Percentiles rank a stretch among this genome's conserved stretches.
These are phyloP conservation scores for Olivierus martensii DNA, from an alignment of 1,140 invertebrate genomes.

Conservation along the genomic window DNA sequence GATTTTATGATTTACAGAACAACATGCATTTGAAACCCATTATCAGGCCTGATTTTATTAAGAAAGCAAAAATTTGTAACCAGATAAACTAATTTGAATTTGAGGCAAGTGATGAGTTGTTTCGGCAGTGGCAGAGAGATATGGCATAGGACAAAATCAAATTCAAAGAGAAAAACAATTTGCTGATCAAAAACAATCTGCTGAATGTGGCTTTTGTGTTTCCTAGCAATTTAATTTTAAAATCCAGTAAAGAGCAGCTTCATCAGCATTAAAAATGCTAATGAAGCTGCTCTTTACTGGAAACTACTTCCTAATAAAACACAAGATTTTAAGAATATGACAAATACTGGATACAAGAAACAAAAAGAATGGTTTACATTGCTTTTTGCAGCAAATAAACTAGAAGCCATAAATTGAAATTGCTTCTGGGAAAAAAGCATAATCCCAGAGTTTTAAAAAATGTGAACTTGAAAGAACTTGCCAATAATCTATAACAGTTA, in stretches of 20 bases:
- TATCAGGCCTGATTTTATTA: not conserved
- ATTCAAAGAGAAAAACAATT: not conserved
- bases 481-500: not conserved
- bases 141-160: not conserved
- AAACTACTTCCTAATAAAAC: not conserved
- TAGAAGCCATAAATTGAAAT: not conserved
- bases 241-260: too few species aligned
- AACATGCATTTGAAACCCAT: not conserved
- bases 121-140: not conserved
- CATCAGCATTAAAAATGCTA: not conserved
- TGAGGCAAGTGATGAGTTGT: not conserved
- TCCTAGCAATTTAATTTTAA: too few species aligned
- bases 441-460: not conserved
- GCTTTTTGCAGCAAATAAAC: not conserved
- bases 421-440: not conserved
- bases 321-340: not conserved
- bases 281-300: not conserved
- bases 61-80: not conserved
- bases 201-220: too few species aligned
- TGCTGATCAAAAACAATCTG: too few species aligned
- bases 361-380: not conserved
- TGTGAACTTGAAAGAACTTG: not conserved
- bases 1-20: not conserved
- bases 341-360: not conserved
- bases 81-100: not conserved